Evolutionary conservation across 2,797 vertebrate species (phyloP).

Genomic region (Phrynocephalus vlangalii): DNA sequence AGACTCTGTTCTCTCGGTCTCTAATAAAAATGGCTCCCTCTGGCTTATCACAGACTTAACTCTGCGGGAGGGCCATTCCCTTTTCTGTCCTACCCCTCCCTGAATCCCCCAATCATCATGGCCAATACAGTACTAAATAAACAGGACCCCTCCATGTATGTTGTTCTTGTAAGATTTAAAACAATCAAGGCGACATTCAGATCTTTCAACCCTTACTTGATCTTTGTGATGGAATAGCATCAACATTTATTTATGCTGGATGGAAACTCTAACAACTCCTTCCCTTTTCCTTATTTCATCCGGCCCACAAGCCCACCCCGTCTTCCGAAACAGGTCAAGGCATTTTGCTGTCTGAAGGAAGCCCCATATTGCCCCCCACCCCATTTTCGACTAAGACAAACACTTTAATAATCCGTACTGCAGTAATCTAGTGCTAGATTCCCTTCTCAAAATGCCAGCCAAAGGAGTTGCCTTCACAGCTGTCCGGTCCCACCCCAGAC

Average conservation of each 20-base stretch:
- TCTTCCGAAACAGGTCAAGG: background rate
- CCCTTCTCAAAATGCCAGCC: background rate
- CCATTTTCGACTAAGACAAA: background rate
- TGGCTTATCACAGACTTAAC: background rate
- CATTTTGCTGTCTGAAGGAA: background rate
- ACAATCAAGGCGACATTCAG: background rate
- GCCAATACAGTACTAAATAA: background rate
- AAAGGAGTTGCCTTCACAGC: background rate
- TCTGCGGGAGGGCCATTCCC: background rate
- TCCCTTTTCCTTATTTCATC: no score
- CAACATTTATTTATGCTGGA: background rate
- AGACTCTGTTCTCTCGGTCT: background rate
- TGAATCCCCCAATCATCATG: no score
- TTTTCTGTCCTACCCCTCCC: no score
- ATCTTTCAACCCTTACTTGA: background rate
- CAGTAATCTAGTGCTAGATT: background rate
- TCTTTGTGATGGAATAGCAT: background rate
- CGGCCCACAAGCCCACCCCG: no score
- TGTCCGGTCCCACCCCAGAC: no score
- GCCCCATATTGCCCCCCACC: no score
- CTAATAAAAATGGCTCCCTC: background rate
- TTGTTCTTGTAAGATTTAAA: background rate
- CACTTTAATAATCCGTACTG: background rate
- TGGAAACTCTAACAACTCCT: no score
- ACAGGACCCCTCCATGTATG: background rate